A percentile compares a stretch with the other conserved stretches of the same genome.
Conservation (phyloP, 2,888 invertebrate species). For the Lomographa bimaculata region DNA sequence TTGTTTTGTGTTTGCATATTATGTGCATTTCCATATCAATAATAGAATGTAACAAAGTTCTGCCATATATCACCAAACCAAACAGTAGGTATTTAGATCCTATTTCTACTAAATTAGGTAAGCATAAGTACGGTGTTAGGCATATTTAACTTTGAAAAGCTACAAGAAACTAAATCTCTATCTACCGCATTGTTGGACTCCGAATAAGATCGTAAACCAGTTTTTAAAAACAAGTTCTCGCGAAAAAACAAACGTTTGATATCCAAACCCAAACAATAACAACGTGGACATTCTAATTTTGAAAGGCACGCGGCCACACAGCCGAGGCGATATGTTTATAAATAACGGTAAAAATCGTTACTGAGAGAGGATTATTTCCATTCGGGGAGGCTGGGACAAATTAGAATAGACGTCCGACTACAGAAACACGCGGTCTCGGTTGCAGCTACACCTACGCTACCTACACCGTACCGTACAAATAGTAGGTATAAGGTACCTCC, state of each 20-base stretch:
- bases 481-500: too few species aligned
- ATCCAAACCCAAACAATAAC: constrained; percentile 25
- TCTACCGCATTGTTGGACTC: too few species aligned
- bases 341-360: constrained; percentile 69
- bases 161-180: too few species aligned
- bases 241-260: constrained; percentile 23
- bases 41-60: too few species aligned
- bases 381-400: constrained; percentile 48
- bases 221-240: constrained; percentile 16
- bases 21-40: too few species aligned
- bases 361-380: constrained; percentile 54
- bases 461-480: too few species aligned
- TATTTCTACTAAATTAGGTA: background rate
- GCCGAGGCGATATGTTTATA: constrained; percentile 43
- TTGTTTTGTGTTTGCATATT: too few species aligned
- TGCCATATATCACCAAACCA: too few species aligned
- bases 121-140: too few species aligned
- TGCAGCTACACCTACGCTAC: background rate
- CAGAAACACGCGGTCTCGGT: constrained; percentile 27
- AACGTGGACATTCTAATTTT: constrained; percentile 22
- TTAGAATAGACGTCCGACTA: constrained; percentile 48
- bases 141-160: too few species aligned
- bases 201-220: constrained; percentile 18
- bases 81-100: too few species aligned
- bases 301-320: constrained; percentile 28